Percentiles rank a stretch among this genome's conserved stretches.
These are phyloP conservation scores for Ophion slaviceki DNA, from an alignment of 2,888 invertebrate genomes.

Conservation along the genomic window DNA sequence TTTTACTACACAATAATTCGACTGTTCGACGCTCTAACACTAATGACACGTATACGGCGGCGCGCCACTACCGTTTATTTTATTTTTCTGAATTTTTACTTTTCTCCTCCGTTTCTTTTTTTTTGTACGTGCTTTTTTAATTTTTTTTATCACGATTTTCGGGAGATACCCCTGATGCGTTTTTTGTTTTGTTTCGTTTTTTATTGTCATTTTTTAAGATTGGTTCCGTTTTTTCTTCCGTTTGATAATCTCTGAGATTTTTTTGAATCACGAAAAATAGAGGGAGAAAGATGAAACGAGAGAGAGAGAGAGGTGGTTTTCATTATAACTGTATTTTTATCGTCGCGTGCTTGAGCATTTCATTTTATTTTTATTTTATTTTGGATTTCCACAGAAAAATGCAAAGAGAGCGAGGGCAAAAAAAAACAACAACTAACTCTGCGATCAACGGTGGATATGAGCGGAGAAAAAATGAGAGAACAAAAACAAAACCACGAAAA, in stretches of 20 bases:
- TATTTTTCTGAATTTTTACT: constrained; percentile 21
- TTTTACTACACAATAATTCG: neutral
- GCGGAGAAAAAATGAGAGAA: too few species aligned
- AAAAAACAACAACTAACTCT: neutral
- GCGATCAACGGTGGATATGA: too few species aligned
- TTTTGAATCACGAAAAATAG: too few species aligned
- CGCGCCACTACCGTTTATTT: neutral
- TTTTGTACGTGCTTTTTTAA: neutral
- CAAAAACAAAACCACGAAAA: too few species aligned
- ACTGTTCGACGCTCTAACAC: neutral
- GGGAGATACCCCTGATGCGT: neutral
- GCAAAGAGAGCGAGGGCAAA: neutral
- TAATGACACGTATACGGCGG: too few species aligned
- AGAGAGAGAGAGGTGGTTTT: neutral
- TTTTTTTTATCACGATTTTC: neutral
- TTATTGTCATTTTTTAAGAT: neutral
- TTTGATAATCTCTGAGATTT: too few species aligned
- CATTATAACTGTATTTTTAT: too few species aligned
- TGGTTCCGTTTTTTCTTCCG: neutral
- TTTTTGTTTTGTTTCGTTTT: constrained; percentile 1
- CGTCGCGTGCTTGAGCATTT: too few species aligned
- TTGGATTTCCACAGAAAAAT: constrained; percentile 40
- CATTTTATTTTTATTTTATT: neutral
- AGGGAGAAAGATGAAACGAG: neutral
- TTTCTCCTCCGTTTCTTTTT: neutral